Evolutionary conservation across 2,888 invertebrate species (phyloP), one percentile per base, ranked within the genome.

Genomic region (Tortricodes alternella): DNA sequence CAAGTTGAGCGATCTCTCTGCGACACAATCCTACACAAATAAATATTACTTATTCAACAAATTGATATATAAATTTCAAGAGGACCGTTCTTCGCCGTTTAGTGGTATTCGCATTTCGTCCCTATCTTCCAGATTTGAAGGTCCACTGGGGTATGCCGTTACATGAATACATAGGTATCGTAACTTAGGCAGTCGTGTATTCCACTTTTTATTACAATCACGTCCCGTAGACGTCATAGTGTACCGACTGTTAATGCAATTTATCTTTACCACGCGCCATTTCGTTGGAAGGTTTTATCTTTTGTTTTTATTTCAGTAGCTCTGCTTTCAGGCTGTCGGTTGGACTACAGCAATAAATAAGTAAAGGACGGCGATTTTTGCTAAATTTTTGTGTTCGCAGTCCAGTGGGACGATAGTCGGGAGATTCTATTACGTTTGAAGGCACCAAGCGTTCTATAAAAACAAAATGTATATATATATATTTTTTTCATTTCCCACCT

Each of bases 121-220:
- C 34, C 34, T 41, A 35, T 55, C 35, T 41, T 35, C 13, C 18
- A 8, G 13, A 39, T 35, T 48, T 53, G 39, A 48, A 24, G 53
- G 41, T 48, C 19, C 48, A 27, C 48, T 41, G 19, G 53, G 48
- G 53, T 13, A 24, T 41, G 38, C 35, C 29, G 3, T 8, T 41
- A 11, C 35, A 35, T 44, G 24, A 16, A 51, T 43, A 53, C 23
- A n/a, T 29, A 19, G 15, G 15, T 50, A 32, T 23, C 11, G 39
- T 39, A n/a, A n/a, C 32, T 11, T 16, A 32, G 21, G 44, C 8
- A 16, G 32, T 16, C 46, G 21, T 46, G 15, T 27, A 35, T 41
- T 18, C 48, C 23, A 18, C 34, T 41, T 55, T 53, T 55, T 49
- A 49, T 49, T 55, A 55, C 48, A 49, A 56, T 56, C 55, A 44